These are phyloP conservation scores for Parascotia fuliginaria DNA, from an alignment of 2,888 invertebrate genomes.

Conservation along the genomic window DNA sequence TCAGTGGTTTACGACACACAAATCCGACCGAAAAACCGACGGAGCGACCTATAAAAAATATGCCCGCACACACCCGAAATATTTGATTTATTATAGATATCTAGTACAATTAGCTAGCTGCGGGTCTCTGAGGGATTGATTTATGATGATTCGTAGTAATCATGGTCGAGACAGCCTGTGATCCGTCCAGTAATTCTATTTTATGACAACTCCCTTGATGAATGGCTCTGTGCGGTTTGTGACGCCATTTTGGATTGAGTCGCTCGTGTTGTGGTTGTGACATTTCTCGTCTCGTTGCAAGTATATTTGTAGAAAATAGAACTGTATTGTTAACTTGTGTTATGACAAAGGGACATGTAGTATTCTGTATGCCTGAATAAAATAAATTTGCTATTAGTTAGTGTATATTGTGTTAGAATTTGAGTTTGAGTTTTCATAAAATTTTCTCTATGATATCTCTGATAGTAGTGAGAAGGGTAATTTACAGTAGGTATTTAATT, in stretches of 20 bases:
- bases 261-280: conserved; percentile 55
- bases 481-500: too few species aligned
- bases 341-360: too few species aligned
- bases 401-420: too few species aligned
- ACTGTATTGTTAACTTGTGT: too few species aligned
- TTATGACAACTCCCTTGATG: conserved; percentile 73
- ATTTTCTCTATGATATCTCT: too few species aligned
- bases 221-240: conserved; percentile 66
- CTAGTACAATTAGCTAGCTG: conserved; percentile 78
- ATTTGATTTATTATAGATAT: conserved; percentile 79
- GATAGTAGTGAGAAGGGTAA: too few species aligned
- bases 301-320: conserved; percentile 17
- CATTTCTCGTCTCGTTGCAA: conserved; percentile 31
- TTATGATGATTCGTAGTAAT: conserved; percentile 81
- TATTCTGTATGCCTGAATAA: too few species aligned
- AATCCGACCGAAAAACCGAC: conserved; percentile 39
- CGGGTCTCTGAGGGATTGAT: conserved; percentile 80
- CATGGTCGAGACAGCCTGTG: conserved; percentile 67
- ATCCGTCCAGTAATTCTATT: conserved; percentile 74
- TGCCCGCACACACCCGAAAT: conserved; percentile 72
- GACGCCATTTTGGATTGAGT: conserved; percentile 69
- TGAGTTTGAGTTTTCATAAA: too few species aligned
- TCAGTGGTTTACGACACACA: conserved; percentile 66
- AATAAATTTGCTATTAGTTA: too few species aligned
- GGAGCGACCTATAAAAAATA: conserved; percentile 59